Evolutionary conservation across 2,797 vertebrate genomes (phyloP).

Genomic region (Siniperca scherzeri): DNA sequence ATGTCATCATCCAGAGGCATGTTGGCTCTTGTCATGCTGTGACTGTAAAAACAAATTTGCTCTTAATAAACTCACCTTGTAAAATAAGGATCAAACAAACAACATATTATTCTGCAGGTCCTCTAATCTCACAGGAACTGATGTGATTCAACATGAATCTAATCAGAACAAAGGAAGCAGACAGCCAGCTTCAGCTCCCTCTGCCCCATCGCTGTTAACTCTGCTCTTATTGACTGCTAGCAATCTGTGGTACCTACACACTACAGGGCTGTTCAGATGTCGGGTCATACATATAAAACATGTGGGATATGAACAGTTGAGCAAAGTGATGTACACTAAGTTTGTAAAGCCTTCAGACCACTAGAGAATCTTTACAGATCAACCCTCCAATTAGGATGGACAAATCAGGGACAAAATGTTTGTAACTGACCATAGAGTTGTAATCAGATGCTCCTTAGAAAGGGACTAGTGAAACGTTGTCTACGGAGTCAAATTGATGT

Average conservation of each 20-base stretch:
- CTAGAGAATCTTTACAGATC: not conserved
- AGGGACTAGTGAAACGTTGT: too few species aligned
- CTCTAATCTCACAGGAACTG: constrained; percentile 11
- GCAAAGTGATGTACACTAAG: not conserved
- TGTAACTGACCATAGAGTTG: not conserved
- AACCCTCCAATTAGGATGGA: not conserved
- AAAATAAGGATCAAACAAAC: constrained; percentile 1
- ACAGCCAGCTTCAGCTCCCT: not conserved
- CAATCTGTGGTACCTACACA: not conserved
- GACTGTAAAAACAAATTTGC: constrained; percentile 1
- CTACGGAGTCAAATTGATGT: not conserved
- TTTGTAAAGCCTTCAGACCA: not conserved
- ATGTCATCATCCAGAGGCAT: not conserved
- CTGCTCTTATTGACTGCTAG: not conserved
- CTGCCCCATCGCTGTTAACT: not conserved
- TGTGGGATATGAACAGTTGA: not conserved
- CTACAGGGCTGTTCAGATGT: not conserved
- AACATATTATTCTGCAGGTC: not conserved
- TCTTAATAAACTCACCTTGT: constrained; percentile 18
- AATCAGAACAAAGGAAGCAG: not conserved
- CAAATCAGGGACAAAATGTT: not conserved
- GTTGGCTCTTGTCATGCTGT: not conserved
- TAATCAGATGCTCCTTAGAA: not conserved
- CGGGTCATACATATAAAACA: not conserved
- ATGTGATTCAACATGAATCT: constrained; percentile 13